Evolutionary conservation across 2,888 invertebrate species (phyloP).

Genomic region (Micoletzkya japonica): DNA sequence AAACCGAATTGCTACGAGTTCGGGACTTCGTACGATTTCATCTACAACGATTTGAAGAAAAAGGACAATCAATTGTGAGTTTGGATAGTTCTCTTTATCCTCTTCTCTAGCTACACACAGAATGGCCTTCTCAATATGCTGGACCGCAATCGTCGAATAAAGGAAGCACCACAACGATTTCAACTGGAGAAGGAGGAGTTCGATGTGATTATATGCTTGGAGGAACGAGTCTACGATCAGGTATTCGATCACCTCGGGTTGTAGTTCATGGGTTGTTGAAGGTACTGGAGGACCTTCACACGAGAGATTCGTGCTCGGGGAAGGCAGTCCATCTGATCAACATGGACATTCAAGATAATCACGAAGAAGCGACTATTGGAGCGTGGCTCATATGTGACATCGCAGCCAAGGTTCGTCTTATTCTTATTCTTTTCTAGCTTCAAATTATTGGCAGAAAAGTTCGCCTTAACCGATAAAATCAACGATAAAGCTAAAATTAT

Average conservation of each 20-base stretch:
- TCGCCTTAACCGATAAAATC: too few species aligned
- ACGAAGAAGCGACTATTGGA: constrained; percentile 97
- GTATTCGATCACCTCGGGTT: constrained; percentile 70
- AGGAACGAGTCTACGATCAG: constrained; percentile 98
- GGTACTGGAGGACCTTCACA: constrained; percentile 70
- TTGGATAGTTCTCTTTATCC: neutral
- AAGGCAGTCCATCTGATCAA: constrained; percentile 94
- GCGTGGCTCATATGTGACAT: constrained; percentile 96
- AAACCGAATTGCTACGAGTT: constrained; percentile 52
- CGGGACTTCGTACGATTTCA: constrained; percentile 51
- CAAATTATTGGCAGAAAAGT: neutral
- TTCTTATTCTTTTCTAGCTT: too few species aligned
- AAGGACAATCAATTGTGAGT: constrained; percentile 52
- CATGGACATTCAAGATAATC: constrained; percentile 97
- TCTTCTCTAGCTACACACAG: constrained; percentile 78
- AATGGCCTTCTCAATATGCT: constrained; percentile 97
- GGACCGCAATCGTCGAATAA: constrained; percentile 93
- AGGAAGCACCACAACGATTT: constrained; percentile 89
- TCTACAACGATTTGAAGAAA: constrained; percentile 45
- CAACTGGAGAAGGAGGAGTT: constrained; percentile 86
- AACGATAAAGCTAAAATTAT: too few species aligned
- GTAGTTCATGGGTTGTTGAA: constrained; percentile 25
- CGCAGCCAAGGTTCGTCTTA: constrained; percentile 77
- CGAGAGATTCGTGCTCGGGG: constrained; percentile 75
- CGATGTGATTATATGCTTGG: constrained; percentile 93